Evolutionary conservation across 2,888 invertebrate species (phyloP).

Genomic region (Caenorhabditis sp.): DNA sequence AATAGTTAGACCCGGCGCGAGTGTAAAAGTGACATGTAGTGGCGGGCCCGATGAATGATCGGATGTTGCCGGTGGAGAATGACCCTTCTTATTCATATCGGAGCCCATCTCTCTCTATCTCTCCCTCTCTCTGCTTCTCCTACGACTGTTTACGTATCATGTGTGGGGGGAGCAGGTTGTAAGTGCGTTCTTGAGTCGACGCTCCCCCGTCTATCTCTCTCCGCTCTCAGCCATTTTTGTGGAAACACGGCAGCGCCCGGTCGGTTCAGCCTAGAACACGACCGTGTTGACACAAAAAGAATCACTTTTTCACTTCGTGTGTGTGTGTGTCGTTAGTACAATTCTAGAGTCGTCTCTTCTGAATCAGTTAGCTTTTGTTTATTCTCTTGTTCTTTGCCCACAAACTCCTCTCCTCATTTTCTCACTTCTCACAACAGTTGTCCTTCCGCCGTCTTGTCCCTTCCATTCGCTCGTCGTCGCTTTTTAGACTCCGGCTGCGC

Average conservation of each 20-base stretch:
- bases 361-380: too few species aligned
- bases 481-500: neutral
- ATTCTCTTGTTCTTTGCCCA: too few species aligned
- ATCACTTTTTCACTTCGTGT: too few species aligned
- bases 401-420: too few species aligned
- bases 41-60: slow-evolving; percentile 17
- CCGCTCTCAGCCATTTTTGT: slow-evolving; percentile 20
- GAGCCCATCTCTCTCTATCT: neutral
- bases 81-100: slow-evolving; percentile 5
- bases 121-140: too few species aligned
- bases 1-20: slow-evolving; percentile 19
- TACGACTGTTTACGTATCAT: slow-evolving; percentile 48
- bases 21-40: slow-evolving; percentile 9
- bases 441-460: too few species aligned
- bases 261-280: slow-evolving; percentile 19
- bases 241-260: neutral
- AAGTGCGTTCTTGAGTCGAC: slow-evolving; percentile 30
- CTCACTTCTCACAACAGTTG: too few species aligned
- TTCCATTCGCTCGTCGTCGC: too few species aligned
- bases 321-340: too few species aligned
- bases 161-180: slow-evolving; percentile 18
- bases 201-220: slow-evolving; percentile 7
- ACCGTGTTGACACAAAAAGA: too few species aligned
- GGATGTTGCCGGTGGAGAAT: neutral
- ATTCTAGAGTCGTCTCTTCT: too few species aligned